Percentiles rank a stretch among this genome's conserved stretches.
These are phyloP conservation scores for Drosophila barbarae DNA, from an alignment of 2,888 invertebrate species.

Conservation along the genomic window DNA sequence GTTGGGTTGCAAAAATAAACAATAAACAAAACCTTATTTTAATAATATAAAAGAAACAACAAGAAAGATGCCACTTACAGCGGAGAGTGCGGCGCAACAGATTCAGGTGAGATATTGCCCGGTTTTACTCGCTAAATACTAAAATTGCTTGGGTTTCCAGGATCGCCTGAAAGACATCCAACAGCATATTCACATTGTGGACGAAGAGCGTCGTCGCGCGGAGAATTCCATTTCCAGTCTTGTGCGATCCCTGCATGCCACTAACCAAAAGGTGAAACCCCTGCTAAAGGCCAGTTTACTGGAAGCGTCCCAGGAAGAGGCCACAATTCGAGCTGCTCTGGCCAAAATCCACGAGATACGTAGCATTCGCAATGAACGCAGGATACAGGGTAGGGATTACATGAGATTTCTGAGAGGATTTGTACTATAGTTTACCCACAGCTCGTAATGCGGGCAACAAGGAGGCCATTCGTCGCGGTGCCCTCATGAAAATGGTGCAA, in stretches of 20 bases:
- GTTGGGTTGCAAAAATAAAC: slow-evolving; percentile 2
- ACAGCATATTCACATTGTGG: slow-evolving; percentile 88
- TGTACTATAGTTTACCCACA: not conserved
- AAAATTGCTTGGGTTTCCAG: slow-evolving; percentile 77
- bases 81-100: slow-evolving; percentile 88
- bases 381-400: slow-evolving; percentile 83
- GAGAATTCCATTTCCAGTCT: slow-evolving; percentile 90
- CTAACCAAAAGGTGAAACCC: slow-evolving; percentile 87
- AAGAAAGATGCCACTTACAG: slow-evolving; percentile 85
- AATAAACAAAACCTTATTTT: slow-evolving; percentile 9
- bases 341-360: slow-evolving; percentile 94
- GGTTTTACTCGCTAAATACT: not conserved
- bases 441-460: slow-evolving; percentile 91
- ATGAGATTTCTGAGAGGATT: fast-evolving
- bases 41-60: not conserved
- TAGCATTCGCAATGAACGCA: slow-evolving; percentile 91
- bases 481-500: slow-evolving; percentile 96
- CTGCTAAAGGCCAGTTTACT: slow-evolving; percentile 89
- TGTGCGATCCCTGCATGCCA: slow-evolving; percentile 85
- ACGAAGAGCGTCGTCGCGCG: slow-evolving; percentile 88
- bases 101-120: slow-evolving; percentile 80
- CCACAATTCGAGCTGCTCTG: slow-evolving; percentile 88
- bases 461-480: slow-evolving; percentile 94
- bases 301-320: slow-evolving; percentile 92
- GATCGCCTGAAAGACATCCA: slow-evolving; percentile 90